Evolutionary conservation across 2,113 vertebrate genomes (phyloP).

Genomic region (Zosterops pallidus): DNA sequence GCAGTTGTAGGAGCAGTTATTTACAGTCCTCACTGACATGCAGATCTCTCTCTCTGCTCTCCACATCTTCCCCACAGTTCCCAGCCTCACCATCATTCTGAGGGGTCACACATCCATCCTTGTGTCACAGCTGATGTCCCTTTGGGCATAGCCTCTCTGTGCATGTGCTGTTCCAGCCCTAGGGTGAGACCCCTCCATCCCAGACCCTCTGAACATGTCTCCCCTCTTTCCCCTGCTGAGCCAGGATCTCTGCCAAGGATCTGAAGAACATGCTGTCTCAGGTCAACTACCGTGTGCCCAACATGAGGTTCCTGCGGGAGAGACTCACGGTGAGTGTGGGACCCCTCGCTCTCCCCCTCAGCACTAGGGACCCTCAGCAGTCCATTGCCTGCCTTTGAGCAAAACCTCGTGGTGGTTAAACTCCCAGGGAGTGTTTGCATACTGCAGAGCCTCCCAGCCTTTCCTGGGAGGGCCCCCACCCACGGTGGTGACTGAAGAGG

Average conservation of each 20-base stretch:
- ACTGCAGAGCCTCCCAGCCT: background rate
- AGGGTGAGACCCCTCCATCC: background rate
- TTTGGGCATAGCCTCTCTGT: accelerated
- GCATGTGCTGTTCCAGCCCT: accelerated
- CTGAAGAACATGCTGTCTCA: conserved; percentile 96
- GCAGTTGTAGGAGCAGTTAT: background rate
- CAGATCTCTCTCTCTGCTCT: background rate
- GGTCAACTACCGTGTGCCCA: conserved; percentile 98
- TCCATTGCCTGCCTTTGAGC: background rate
- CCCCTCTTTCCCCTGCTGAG: conserved; percentile 16
- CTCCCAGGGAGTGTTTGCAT: background rate
- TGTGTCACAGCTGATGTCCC: background rate
- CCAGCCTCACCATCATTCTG: background rate
- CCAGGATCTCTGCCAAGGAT: conserved; percentile 97
- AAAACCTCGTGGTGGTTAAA: background rate
- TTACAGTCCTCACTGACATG: background rate
- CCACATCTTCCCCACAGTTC: background rate
- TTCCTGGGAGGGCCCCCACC: conserved; percentile 30
- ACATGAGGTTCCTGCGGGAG: conserved; percentile 96
- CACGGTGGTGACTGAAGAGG: conserved; percentile 14
- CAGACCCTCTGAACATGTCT: background rate
- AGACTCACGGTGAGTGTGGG: conserved; percentile 85
- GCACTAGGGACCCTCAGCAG: accelerated
- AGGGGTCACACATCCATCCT: accelerated
- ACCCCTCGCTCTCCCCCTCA: accelerated